Conservation (phyloP, 92 coral and sea anemone genomes). For the Zoanthus solanderi region DNA sequence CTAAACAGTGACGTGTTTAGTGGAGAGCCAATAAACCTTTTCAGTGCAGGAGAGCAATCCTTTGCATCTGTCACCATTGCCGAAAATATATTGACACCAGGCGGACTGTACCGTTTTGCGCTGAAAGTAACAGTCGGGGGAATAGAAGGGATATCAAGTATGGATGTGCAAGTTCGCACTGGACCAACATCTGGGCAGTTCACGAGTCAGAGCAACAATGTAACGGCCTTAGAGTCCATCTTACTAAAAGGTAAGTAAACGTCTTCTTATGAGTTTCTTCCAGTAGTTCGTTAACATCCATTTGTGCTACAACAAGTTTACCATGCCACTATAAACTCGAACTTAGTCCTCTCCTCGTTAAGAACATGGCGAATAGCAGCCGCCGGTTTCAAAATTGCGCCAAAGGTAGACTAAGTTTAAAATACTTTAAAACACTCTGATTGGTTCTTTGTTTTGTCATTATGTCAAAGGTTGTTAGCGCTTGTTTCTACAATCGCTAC, state of each 20-base stretch:
- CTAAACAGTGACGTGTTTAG: conserved; percentile 39
- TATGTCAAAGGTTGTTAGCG: no score
- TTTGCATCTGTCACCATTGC: conserved; percentile 45
- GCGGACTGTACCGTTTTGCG: conserved; percentile 56
- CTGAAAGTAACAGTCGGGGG: conserved; percentile 53
- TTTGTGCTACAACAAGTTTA: no score
- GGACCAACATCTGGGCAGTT: conserved; percentile 68
- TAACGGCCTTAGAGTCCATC: conserved; percentile 35
- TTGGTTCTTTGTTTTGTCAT: no score
- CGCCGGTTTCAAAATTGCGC: no score
- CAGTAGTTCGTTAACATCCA: no score
- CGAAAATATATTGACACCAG: conserved; percentile 45
- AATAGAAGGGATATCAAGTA: conserved; percentile 48
- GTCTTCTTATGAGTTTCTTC: background rate
- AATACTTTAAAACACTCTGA: no score
- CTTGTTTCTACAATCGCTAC: no score
- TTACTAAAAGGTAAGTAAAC: conserved; percentile 32
- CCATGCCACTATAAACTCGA: no score
- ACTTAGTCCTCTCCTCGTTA: no score
- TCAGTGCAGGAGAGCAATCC: conserved; percentile 45
- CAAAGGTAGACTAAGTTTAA: no score
- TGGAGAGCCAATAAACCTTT: conserved; percentile 20
- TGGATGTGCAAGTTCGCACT: conserved; percentile 61
- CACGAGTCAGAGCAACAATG: conserved; percentile 19
- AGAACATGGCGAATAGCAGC: no score